Conservation (phyloP, 2,888 invertebrate species). For the Chloromyia formosa region DNA sequence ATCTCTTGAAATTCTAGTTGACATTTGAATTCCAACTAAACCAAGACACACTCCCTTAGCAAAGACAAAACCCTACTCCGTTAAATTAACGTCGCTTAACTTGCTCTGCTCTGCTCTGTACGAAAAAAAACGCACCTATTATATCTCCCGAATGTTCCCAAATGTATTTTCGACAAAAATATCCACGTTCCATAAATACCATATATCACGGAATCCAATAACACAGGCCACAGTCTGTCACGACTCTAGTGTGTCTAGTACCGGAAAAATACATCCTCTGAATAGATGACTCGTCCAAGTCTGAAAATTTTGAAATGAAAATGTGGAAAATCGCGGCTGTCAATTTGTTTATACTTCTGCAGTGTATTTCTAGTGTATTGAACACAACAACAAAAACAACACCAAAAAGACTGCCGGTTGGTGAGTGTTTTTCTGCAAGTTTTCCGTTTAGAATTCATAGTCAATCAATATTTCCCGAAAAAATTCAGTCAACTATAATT, state of each 20-base stretch:
- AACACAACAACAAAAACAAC: neutral
- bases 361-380: neutral
- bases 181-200: constrained; percentile 27
- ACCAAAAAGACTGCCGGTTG: constrained; percentile 12
- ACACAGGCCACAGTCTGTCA: neutral
- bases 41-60: no score
- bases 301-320: neutral
- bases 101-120: no score
- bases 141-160: no score
- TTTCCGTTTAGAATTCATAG: neutral
- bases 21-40: no score
- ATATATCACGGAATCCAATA: neutral
- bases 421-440: neutral
- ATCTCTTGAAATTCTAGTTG: no score
- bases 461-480: neutral
- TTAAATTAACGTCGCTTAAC: no score
- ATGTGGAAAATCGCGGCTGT: constrained; percentile 16
- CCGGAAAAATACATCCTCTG: constrained; percentile 16
- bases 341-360: constrained; percentile 5
- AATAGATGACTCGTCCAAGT: constrained; percentile 9
- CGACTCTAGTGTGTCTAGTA: neutral
- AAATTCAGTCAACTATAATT: neutral
- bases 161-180: neutral
- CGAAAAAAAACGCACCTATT: no score
- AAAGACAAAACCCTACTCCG: no score